Evolutionary conservation across 1,140 invertebrate genomes (phyloP).

Genomic region (Drosophila bocqueti): DNA sequence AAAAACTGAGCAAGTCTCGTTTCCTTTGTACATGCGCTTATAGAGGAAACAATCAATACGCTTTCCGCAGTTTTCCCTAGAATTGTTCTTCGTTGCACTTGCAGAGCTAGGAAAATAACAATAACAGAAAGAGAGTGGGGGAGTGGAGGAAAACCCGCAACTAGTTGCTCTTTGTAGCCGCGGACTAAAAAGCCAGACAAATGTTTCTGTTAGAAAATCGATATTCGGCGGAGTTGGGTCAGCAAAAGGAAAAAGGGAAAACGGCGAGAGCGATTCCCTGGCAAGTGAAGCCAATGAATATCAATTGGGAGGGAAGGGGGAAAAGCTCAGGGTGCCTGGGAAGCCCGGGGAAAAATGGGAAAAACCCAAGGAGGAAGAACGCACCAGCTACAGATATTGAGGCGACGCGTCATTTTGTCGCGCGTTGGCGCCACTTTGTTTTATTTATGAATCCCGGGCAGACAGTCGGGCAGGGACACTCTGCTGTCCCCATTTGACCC

Average conservation of each 20-base stretch:
- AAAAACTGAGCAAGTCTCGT: slow-evolving; percentile 6
- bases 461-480: slow-evolving; percentile 45
- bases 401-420: slow-evolving; percentile 71
- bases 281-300: slow-evolving; percentile 77
- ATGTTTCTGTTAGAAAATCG: slow-evolving; percentile 67
- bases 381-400: slow-evolving; percentile 33
- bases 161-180: slow-evolving; percentile 66
- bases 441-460: slow-evolving; percentile 74
- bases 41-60: slow-evolving; percentile 43
- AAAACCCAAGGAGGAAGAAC: slow-evolving; percentile 11
- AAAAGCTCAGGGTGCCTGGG: not conserved
- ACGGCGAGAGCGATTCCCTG: slow-evolving; percentile 9
- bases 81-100: slow-evolving; percentile 30
- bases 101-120: slow-evolving; percentile 9
- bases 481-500: slow-evolving; percentile 13
- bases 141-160: slow-evolving; percentile 47
- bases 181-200: slow-evolving; percentile 76
- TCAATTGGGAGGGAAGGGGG: slow-evolving; percentile 36
- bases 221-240: slow-evolving; percentile 68
- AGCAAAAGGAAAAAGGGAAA: slow-evolving; percentile 14
- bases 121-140: not conserved
- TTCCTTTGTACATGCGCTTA: slow-evolving; percentile 17
- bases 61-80: slow-evolving; percentile 39
- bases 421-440: slow-evolving; percentile 74
- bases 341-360: not conserved